A percentile compares a stretch with the other conserved stretches of the same genome.
Evolutionary conservation across 1,140 invertebrate genomes (phyloP).

Genomic region (Plutomurus gul): DNA sequence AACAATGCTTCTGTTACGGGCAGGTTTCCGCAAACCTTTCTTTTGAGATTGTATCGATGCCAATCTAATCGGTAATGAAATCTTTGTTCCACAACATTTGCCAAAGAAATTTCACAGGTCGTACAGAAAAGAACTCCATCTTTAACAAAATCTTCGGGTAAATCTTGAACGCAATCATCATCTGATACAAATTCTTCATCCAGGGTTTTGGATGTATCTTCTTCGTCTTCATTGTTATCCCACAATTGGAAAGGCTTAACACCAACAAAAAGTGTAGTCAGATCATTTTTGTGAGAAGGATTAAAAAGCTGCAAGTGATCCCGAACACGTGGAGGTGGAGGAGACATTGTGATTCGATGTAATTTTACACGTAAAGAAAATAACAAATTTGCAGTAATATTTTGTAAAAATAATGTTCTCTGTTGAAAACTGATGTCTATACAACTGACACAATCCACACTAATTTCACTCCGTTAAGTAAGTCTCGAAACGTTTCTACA

Average conservation of each 20-base stretch:
- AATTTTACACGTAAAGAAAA: no score
- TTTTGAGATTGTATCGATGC: slow-evolving; percentile 75
- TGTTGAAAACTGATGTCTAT: no score
- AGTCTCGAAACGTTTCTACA: no score
- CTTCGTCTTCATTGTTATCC: background rate
- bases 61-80: slow-evolving; percentile 72
- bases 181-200: background rate
- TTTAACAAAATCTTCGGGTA: background rate
- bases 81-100: slow-evolving; percentile 57
- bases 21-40: slow-evolving; percentile 63
- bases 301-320: slow-evolving; percentile 33
- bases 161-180: background rate
- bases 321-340: background rate
- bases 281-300: slow-evolving; percentile 19
- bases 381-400: no score
- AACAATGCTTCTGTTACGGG: slow-evolving; percentile 67
- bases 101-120: slow-evolving; percentile 49
- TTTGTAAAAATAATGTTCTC: no score
- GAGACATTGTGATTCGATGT: background rate
- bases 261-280: slow-evolving; percentile 10
- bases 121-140: slow-evolving; percentile 37
- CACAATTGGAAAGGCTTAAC: slow-evolving; percentile 1
- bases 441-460: no score
- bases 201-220: background rate
- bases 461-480: no score